phyloP scores from a whole-genome alignment of 2,888 invertebrate genomes.

The Parascotia fuliginaria region DNA sequence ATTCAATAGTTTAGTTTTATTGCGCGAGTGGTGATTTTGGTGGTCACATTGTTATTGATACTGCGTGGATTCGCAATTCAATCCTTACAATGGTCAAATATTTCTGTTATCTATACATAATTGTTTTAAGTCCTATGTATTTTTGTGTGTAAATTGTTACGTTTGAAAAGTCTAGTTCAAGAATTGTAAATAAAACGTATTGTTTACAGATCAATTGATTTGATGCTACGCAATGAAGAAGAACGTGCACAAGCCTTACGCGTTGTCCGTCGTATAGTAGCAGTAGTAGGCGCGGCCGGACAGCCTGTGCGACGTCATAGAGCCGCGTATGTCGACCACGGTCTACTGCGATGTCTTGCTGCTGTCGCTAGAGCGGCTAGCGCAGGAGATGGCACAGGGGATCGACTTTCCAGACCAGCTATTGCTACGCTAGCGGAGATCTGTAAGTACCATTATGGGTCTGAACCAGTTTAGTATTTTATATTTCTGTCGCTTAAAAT shows the following conservation, averaged over 20 bases:
- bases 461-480: too few species aligned
- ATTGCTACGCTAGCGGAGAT: conserved; percentile 96
- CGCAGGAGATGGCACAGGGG: conserved; percentile 89
- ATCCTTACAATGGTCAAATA: too few species aligned
- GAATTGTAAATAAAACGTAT: not conserved
- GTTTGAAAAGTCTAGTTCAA: too few species aligned
- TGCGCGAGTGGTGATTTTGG: too few species aligned
- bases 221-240: conserved; percentile 95
- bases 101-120: too few species aligned
- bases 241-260: conserved; percentile 97
- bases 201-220: conserved; percentile 91
- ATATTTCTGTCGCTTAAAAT: too few species aligned
- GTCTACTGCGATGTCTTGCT: conserved; percentile 92
- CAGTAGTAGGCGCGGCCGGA: conserved; percentile 82
- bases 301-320: conserved; percentile 89
- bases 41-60: too few species aligned
- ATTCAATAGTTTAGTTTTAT: too few species aligned
- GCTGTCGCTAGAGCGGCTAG: conserved; percentile 92
- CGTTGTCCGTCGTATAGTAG: conserved; percentile 88
- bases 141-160: too few species aligned
- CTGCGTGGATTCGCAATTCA: too few species aligned
- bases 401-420: conserved; percentile 93
- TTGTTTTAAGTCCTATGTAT: too few species aligned
- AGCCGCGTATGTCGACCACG: conserved; percentile 89
- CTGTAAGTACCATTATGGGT: conserved; percentile 86